A percentile compares a stretch with the other conserved stretches of the same genome.
phyloP scores from a whole-genome alignment of 2,113 vertebrate species.

The Sialia sialis region DNA sequence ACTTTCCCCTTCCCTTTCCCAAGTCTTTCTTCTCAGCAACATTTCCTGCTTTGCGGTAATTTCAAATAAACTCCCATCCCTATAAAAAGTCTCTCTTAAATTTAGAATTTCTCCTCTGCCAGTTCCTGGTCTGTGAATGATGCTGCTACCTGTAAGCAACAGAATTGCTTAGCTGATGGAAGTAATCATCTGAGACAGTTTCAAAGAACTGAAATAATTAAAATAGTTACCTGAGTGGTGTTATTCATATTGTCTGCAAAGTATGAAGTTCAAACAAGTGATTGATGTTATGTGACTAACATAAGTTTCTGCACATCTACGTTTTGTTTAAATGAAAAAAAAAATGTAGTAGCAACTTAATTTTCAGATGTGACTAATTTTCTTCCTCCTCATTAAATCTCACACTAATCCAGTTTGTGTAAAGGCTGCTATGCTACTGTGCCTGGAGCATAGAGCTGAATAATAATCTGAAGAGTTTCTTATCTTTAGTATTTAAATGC shows the following conservation, averaged over 20 bases:
- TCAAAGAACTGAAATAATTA: not conserved
- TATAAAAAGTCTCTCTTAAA: not conserved
- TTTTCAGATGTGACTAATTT: not conserved
- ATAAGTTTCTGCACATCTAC: not conserved
- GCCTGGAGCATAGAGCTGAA: not conserved
- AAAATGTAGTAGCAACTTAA: not conserved
- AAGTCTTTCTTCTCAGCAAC: not conserved
- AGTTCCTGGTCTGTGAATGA: not conserved
- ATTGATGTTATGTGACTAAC: not conserved
- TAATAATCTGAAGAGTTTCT: not conserved
- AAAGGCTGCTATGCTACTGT: not conserved
- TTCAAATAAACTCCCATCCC: not conserved
- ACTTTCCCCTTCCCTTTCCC: not conserved
- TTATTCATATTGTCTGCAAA: not conserved
- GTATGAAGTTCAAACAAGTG: not conserved
- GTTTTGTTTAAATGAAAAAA: not conserved
- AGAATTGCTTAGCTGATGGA: not conserved
- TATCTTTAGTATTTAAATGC: not conserved
- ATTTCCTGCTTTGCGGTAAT: not conserved
- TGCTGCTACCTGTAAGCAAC: not conserved
- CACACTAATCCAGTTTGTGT: not conserved
- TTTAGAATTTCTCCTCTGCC: not conserved
- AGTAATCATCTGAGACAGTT: not conserved
- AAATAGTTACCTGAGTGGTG: not conserved
- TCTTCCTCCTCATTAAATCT: not conserved